Evolutionary conservation across 2,797 vertebrate species (phyloP).

Genomic region (Centropyge bicolor): DNA sequence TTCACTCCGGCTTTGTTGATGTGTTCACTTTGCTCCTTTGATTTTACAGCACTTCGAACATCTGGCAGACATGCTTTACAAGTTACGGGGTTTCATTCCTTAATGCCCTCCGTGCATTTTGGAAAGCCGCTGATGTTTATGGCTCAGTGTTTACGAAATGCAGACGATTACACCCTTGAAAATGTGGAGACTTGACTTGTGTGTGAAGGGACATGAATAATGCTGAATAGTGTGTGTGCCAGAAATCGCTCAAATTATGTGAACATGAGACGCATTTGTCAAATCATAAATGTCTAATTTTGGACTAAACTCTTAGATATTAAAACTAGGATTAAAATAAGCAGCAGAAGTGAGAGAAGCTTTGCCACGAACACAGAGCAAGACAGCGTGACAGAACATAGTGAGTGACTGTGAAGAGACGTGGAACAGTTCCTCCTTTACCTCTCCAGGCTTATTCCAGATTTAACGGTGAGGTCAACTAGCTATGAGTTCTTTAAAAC

Average conservation of each 20-base stretch:
- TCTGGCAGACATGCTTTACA: constrained; percentile 30
- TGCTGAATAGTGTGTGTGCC: constrained; percentile 1
- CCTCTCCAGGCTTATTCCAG: constrained; percentile 86
- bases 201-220: neutral
- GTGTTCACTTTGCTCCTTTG: constrained; percentile 26
- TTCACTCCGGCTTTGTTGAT: constrained; percentile 21
- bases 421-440: constrained; percentile 72
- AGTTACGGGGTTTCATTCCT: neutral
- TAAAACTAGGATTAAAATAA: constrained; percentile 24
- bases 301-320: constrained; percentile 1
- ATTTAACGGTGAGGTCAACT: constrained; percentile 81
- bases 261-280: neutral
- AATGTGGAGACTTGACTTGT: constrained; percentile 2
- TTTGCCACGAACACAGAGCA: constrained; percentile 44
- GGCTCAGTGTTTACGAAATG: constrained; percentile 12
- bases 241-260: neutral
- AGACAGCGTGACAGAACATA: constrained; percentile 53
- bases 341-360: constrained; percentile 46
- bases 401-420: constrained; percentile 58
- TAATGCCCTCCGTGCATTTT: constrained; percentile 2
- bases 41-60: constrained; percentile 25
- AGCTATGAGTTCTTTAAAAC: constrained; percentile 86
- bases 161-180: constrained; percentile 13
- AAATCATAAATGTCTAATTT: neutral
- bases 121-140: constrained; percentile 10